Conservation (phyloP, 2,888 invertebrate genomes). For the Orchestes rusci region DNA sequence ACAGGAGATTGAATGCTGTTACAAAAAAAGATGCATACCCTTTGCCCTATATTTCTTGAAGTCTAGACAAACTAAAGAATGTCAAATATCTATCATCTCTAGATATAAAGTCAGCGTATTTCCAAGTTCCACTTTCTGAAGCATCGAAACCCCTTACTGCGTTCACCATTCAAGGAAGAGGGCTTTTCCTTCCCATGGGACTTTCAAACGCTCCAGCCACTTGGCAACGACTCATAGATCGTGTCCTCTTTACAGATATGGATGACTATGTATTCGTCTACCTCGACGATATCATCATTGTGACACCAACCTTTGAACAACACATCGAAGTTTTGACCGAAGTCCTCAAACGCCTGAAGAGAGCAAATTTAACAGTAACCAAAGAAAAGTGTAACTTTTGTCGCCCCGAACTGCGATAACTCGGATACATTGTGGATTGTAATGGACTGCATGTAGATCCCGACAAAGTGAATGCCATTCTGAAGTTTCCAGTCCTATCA, state of each 20-base stretch:
- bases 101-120: constrained; percentile 32
- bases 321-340: constrained; percentile 14
- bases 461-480: constrained; percentile 8
- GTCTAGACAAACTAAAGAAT: constrained; percentile 20
- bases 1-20: neutral
- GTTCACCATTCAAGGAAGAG: constrained; percentile 18
- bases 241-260: neutral
- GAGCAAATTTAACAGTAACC: constrained; percentile 19
- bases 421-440: constrained; percentile 11
- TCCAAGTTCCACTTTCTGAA: constrained; percentile 28
- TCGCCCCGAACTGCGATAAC: constrained; percentile 2
- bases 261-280: constrained; percentile 19
- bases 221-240: neutral
- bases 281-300: constrained; percentile 22
- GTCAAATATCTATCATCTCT: constrained; percentile 33
- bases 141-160: constrained; percentile 12
- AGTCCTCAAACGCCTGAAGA: constrained; percentile 14
- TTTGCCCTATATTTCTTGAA: neutral
- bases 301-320: constrained; percentile 13
- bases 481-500: neutral
- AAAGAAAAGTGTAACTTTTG: constrained; percentile 17
- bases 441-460: neutral
- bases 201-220: constrained; percentile 1
- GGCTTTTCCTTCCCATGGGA: constrained; percentile 20
- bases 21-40: neutral